Conservation (phyloP, 53 echinoderm and acorn worm species). For the Echinarachnius parma region DNA sequence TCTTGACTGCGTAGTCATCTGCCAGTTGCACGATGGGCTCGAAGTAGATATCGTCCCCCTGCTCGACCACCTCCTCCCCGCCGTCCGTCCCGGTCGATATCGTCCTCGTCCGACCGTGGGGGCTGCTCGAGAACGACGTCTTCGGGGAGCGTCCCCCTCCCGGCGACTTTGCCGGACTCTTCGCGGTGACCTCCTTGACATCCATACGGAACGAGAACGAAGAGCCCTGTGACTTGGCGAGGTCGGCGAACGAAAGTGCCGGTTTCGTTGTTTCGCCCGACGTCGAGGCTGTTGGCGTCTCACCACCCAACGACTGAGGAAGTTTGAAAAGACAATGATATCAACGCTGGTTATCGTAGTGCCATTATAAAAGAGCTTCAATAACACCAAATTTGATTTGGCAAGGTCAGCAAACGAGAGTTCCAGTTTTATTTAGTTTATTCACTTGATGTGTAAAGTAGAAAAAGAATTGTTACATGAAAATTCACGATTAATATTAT, state of each 20-base stretch:
- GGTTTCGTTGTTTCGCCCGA: conserved; percentile 13
- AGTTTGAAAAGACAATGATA: no score
- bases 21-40: conserved; percentile 81
- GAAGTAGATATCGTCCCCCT: conserved; percentile 85
- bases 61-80: conserved; percentile 50
- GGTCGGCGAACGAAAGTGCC: conserved; percentile 37
- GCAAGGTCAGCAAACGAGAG: conserved; percentile 42
- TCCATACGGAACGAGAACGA: conserved; percentile 58
- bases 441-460: no score
- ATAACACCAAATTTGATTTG: no score
- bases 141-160: conserved; percentile 4
- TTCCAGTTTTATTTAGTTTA: no score
- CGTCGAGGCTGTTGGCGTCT: neutral
- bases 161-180: conserved; percentile 26
- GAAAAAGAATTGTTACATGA: no score
- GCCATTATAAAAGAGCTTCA: no score
- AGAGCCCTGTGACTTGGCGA: conserved; percentile 51
- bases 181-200: conserved; percentile 36
- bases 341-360: no score
- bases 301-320: no score
- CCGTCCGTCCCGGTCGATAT: conserved; percentile 32
- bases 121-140: conserved; percentile 9
- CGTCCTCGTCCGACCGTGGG: conserved; percentile 1
- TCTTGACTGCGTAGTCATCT: conserved; percentile 60
- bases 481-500: no score